phyloP scores from a whole-genome alignment of 2,797 vertebrate species.

The Arnoldichthys spilopterus region DNA sequence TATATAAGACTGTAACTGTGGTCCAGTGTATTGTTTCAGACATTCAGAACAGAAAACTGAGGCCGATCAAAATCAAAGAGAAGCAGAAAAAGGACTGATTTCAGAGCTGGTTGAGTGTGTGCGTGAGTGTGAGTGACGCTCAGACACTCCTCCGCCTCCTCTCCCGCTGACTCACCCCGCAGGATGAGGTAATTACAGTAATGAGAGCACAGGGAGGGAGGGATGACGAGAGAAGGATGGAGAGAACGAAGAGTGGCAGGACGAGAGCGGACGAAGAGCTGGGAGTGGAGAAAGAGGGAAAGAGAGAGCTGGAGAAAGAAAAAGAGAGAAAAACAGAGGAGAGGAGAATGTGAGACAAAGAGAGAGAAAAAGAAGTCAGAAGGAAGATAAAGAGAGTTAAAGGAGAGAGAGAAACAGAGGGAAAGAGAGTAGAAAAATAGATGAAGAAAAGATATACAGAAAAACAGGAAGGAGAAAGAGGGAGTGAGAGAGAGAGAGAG shows the following conservation, averaged over 20 bases:
- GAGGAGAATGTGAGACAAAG: not conserved
- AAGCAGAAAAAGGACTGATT: not conserved
- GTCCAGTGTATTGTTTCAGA: not conserved
- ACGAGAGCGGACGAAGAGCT: not conserved
- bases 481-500: not conserved
- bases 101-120: constrained; percentile 6
- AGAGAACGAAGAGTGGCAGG: constrained; percentile 3
- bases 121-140: constrained; percentile 37
- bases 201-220: constrained; percentile 42
- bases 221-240: constrained; percentile 10
- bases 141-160: constrained; percentile 45
- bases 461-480: not conserved
- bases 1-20: not conserved
- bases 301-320: not conserved
- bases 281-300: not conserved
- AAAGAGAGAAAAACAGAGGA: not conserved
- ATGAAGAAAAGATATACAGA: not conserved
- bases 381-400: not conserved
- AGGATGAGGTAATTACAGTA: constrained; percentile 59
- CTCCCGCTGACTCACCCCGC: constrained; percentile 50
- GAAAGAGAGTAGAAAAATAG: not conserved
- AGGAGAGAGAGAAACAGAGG: not conserved
- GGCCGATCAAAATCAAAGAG: not conserved
- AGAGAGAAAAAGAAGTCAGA: not conserved
- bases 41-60: not conserved